These are phyloP conservation scores for Aurelia aurita DNA, from an alignment of 30 jellyfish, hydroid and myxozoan species.

Conservation along the genomic window DNA sequence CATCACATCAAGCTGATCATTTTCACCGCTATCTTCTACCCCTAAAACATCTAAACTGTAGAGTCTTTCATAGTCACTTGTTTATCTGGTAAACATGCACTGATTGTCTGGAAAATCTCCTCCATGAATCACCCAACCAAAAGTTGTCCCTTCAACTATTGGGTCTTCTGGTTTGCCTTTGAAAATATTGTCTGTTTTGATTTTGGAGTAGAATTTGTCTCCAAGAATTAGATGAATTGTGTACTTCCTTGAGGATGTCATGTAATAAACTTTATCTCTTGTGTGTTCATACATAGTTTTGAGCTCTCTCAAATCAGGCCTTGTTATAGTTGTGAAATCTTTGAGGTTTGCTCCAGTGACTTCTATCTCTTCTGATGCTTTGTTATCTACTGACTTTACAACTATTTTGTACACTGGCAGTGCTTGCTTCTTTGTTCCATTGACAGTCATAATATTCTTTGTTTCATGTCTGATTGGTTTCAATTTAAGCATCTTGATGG, in stretches of 20 bases:
- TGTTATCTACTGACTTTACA: slow-evolving; percentile 18
- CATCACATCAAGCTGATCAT: slow-evolving; percentile 27
- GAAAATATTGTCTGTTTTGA: slow-evolving; percentile 15
- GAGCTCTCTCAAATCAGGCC: slow-evolving; percentile 30
- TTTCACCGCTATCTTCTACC: slow-evolving; percentile 43
- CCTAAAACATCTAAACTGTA: slow-evolving; percentile 34
- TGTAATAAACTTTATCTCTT: slow-evolving; percentile 6
- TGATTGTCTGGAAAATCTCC: slow-evolving; percentile 12
- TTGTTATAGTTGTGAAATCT: slow-evolving; percentile 20
- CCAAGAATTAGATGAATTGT: slow-evolving; percentile 33
- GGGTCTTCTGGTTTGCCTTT: slow-evolving; percentile 36
- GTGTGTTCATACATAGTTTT: slow-evolving; percentile 10
- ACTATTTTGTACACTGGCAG: slow-evolving; percentile 31
- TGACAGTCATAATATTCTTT: slow-evolving; percentile 30
- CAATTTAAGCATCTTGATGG: slow-evolving; percentile 9
- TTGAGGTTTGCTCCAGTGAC: slow-evolving; percentile 38
- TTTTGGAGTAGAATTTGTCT: slow-evolving; percentile 6
- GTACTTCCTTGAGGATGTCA: slow-evolving; percentile 30
- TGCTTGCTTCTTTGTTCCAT: slow-evolving; percentile 39
- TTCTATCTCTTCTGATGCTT: slow-evolving; percentile 35
- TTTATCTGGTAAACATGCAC: slow-evolving; percentile 21
- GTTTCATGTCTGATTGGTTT: slow-evolving; percentile 25
- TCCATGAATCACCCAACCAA: slow-evolving; percentile 61
- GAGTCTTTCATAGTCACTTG: slow-evolving; percentile 36
- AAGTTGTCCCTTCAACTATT: slow-evolving; percentile 50